These are phyloP conservation scores for Drosophila persimilis DNA, from an alignment of 1,140 invertebrate genomes.

Conservation along the genomic window DNA sequence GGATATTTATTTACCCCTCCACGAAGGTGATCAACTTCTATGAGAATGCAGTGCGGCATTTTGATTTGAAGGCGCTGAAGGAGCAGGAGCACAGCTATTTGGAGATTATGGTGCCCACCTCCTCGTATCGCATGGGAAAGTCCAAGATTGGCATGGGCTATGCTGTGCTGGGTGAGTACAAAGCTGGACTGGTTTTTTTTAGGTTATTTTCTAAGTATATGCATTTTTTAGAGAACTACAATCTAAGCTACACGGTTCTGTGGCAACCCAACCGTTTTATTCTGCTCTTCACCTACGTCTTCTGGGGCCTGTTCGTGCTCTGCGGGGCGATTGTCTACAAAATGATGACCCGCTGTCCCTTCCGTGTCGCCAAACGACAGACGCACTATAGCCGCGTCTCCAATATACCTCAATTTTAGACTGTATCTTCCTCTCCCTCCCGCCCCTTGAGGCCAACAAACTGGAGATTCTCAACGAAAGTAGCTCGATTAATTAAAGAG, in stretches of 20 bases:
- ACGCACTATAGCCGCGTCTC: constrained; percentile 62
- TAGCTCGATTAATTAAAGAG: constrained; percentile 30
- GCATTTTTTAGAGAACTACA: constrained; percentile 65
- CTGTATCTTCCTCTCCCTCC: constrained; percentile 26
- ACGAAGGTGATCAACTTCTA: constrained; percentile 78
- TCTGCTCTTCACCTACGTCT: constrained; percentile 65
- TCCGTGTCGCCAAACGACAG: constrained; percentile 74
- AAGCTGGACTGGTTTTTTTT: not conserved
- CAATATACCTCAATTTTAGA: constrained; percentile 76
- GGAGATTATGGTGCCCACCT: constrained; percentile 95
- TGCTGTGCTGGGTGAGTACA: constrained; percentile 89
- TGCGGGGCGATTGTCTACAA: constrained; percentile 69
- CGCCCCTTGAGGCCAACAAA: constrained; percentile 27
- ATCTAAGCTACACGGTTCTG: constrained; percentile 73
- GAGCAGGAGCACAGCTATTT: constrained; percentile 85
- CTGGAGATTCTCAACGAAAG: constrained; percentile 32
- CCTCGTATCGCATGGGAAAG: constrained; percentile 97
- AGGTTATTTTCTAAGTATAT: not conserved
- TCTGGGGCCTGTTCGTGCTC: constrained; percentile 71
- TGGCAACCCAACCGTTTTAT: constrained; percentile 79
- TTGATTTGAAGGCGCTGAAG: constrained; percentile 80
- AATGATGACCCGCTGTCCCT: constrained; percentile 82
- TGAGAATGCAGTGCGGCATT: constrained; percentile 81
- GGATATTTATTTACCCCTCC: constrained; percentile 76
- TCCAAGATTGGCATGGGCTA: constrained; percentile 92